A percentile compares a stretch with the other conserved stretches of the same genome.
These are phyloP conservation scores for Chironomus riparius DNA, from an alignment of 2,888 invertebrate genomes.

Conservation along the genomic window DNA sequence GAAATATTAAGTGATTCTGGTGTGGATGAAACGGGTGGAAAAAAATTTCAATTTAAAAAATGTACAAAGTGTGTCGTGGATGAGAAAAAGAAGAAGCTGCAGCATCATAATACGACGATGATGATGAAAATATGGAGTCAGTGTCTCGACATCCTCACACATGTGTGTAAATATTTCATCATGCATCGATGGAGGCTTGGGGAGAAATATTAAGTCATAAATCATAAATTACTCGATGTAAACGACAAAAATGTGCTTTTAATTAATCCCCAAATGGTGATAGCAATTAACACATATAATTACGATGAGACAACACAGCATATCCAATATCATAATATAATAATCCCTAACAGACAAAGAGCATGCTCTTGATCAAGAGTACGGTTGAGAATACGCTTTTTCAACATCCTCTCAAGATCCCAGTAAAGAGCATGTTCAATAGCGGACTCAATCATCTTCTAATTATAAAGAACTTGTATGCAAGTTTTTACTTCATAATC, in stretches of 20 bases:
- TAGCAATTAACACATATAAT: conserved; percentile 13
- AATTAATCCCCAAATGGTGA: conserved; percentile 15
- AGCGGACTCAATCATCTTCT: too few relatives aligned
- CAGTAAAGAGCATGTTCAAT: too few relatives aligned
- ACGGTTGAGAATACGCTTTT: too few relatives aligned
- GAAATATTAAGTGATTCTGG: conserved; percentile 4
- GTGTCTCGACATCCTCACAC: background rate
- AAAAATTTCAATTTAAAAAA: conserved; percentile 1
- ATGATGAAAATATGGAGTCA: background rate
- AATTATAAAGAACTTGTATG: too few relatives aligned
- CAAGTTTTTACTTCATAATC: too few relatives aligned
- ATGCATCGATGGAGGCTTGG: background rate
- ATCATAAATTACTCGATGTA: conserved; percentile 10
- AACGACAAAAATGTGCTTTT: background rate
- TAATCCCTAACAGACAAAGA: too few relatives aligned
- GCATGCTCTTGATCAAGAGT: too few relatives aligned
- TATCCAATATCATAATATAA: background rate
- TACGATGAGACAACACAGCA: background rate
- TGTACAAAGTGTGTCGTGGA: background rate
- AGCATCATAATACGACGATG: background rate
- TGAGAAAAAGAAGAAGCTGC: background rate
- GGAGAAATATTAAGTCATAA: conserved; percentile 2
- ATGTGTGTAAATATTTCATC: background rate
- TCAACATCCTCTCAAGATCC: too few relatives aligned
- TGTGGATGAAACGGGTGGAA: background rate